Conservation (phyloP, 2,113 vertebrate species). For the Rallus limicola region DNA sequence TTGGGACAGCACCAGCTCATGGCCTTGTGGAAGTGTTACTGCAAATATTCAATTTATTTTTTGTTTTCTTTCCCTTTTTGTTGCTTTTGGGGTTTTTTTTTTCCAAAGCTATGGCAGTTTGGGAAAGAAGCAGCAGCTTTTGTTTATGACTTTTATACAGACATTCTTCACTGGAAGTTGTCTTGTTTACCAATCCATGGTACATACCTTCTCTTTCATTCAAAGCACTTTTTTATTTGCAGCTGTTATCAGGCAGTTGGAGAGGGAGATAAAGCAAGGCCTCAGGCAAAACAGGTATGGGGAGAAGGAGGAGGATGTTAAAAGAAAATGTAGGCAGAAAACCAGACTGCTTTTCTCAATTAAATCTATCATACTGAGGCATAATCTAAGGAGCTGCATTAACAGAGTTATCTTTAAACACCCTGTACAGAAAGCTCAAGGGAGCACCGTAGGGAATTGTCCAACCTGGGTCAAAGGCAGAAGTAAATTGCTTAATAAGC, state of each 20-base stretch:
- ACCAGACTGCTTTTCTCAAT: not conserved
- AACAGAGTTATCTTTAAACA: not conserved
- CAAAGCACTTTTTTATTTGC: not conserved
- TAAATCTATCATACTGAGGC: not conserved
- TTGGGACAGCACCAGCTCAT: not conserved
- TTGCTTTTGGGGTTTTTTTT: not conserved
- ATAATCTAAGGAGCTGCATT: not conserved
- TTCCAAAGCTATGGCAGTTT: not conserved
- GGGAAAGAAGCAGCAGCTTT: not conserved
- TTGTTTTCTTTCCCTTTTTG: too few species aligned
- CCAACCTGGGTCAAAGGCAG: not conserved
- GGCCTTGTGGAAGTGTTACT: not conserved
- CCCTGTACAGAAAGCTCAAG: not conserved
- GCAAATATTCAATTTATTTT: not conserved
- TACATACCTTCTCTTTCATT: not conserved
- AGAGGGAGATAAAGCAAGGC: not conserved
- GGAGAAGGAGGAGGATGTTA: not conserved
- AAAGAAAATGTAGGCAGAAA: not conserved
- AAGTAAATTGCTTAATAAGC: constrained; percentile 29
- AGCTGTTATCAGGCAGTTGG: not conserved
- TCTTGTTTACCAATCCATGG: not conserved
- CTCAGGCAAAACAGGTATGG: not conserved
- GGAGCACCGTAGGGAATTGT: not conserved
- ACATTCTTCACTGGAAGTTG: not conserved
- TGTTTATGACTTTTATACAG: not conserved